Percentiles rank a stretch among this genome's conserved stretches.
These are phyloP conservation scores for Hipposideros armiger DNA, from an alignment of 2,113 vertebrate genomes.

Conservation along the genomic window DNA sequence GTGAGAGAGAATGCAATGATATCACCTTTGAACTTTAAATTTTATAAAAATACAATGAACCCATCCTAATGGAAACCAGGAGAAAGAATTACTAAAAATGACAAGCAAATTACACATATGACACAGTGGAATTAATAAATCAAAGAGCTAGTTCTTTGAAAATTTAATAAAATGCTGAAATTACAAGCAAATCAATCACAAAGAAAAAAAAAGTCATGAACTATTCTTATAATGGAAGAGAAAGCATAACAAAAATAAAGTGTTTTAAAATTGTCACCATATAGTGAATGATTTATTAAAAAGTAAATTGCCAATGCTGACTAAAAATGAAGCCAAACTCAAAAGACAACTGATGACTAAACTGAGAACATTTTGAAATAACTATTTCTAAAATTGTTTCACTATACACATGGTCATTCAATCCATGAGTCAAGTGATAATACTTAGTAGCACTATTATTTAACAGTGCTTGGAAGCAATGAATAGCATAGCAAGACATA, in stretches of 20 bases:
- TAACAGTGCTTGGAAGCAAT: not conserved
- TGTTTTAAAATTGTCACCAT: not conserved
- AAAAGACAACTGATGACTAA: not conserved
- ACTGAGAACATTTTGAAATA: not conserved
- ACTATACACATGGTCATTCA: not conserved
- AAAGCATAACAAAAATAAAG: not conserved
- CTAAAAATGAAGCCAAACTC: not conserved
- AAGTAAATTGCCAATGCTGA: not conserved
- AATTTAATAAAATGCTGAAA: not conserved
- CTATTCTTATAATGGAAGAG: not conserved
- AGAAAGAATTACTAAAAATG: not conserved
- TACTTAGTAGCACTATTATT: not conserved
- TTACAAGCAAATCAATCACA: not conserved
- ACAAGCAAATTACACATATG: not conserved
- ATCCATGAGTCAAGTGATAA: not conserved
- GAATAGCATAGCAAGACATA: not conserved
- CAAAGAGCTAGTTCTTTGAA: conserved; percentile 6
- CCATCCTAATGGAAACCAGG: not conserved
- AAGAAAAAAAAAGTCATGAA: not conserved
- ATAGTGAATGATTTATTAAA: not conserved
- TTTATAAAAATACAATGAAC: not conserved
- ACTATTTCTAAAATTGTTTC: conserved; percentile 15
- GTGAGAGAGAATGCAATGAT: not conserved
- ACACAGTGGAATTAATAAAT: not conserved
- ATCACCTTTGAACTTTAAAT: not conserved